Percentiles rank a stretch among this genome's conserved stretches.
Evolutionary conservation across 2,888 invertebrate species (phyloP).

Genomic region (Drosophila rubida): DNA sequence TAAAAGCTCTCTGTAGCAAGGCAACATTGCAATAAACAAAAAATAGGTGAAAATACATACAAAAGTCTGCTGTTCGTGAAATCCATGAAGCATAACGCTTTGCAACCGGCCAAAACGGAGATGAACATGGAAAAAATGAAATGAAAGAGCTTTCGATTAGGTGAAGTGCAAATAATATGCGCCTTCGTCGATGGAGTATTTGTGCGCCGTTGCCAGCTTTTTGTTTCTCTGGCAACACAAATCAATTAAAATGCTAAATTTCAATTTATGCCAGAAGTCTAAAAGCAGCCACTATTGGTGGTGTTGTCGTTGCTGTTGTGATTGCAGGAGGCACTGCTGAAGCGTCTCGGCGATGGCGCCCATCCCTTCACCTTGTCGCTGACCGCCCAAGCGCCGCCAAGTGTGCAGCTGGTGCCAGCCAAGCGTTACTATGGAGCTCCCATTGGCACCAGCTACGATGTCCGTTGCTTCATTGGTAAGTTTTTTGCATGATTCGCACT

Average conservation of each 20-base stretch:
- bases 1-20: no score
- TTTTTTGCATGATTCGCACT: constrained; percentile 39
- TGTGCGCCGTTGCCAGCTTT: neutral
- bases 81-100: neutral
- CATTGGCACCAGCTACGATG: constrained; percentile 95
- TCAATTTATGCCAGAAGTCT: neutral
- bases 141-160: neutral
- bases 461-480: constrained; percentile 94
- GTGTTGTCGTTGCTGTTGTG: constrained; percentile 1
- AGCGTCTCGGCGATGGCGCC: constrained; percentile 91
- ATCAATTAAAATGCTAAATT: constrained; percentile 48
- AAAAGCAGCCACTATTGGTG: no score
- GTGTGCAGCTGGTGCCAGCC: constrained; percentile 95
- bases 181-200: neutral
- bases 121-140: neutral
- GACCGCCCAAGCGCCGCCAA: constrained; percentile 94
- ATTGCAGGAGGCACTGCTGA: constrained; percentile 91
- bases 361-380: constrained; percentile 93
- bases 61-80: neutral
- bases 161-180: neutral
- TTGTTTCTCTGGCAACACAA: constrained; percentile 4
- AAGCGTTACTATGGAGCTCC: constrained; percentile 96
- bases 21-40: no score
- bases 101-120: no score
- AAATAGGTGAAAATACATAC: neutral